These are phyloP conservation scores for Saxicola maurus DNA, from an alignment of 2,797 vertebrate species.

Conservation along the genomic window DNA sequence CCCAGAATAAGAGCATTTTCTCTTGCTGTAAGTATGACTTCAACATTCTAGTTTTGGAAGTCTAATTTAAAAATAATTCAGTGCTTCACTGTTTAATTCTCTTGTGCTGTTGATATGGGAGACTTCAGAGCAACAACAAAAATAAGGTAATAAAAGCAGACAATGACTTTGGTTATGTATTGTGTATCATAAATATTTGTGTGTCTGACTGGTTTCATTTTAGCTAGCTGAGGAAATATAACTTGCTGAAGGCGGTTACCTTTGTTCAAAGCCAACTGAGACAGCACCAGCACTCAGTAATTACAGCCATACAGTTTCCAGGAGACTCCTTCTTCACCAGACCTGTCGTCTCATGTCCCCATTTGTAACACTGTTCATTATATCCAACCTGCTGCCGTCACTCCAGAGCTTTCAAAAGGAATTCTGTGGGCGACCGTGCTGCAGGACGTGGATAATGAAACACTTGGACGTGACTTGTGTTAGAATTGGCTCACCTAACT, in stretches of 20 bases:
- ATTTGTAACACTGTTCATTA: slow-evolving; percentile 85
- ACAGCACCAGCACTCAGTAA: slow-evolving; percentile 73
- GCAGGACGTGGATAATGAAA: slow-evolving; percentile 80
- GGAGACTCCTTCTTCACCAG: slow-evolving; percentile 70
- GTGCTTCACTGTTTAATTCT: slow-evolving; percentile 46
- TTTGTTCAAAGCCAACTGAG: slow-evolving; percentile 73
- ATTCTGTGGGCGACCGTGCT: slow-evolving; percentile 78
- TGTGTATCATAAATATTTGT: slow-evolving; percentile 66
- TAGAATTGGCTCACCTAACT: slow-evolving; percentile 75
- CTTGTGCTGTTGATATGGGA: slow-evolving; percentile 32
- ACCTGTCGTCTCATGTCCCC: slow-evolving; percentile 72
- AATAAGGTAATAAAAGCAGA: slow-evolving; percentile 63
- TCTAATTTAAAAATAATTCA: slow-evolving; percentile 52
- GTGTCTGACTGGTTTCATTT: slow-evolving; percentile 70
- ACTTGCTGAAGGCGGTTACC: slow-evolving; percentile 70
- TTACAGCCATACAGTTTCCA: slow-evolving; percentile 75
- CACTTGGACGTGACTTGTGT: slow-evolving; percentile 76
- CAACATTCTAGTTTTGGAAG: slow-evolving; percentile 1
- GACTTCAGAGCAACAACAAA: slow-evolving; percentile 53
- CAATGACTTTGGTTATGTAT: slow-evolving; percentile 72
- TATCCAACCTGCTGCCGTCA: slow-evolving; percentile 75
- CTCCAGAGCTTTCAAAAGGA: slow-evolving; percentile 78
- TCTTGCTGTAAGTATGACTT: slow-evolving; percentile 17
- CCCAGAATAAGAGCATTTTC: background rate
- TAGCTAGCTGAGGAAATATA: slow-evolving; percentile 69